Evolutionary conservation across 92 coral and sea anemone species (phyloP).

Genomic region (Heteractis magnifica): DNA sequence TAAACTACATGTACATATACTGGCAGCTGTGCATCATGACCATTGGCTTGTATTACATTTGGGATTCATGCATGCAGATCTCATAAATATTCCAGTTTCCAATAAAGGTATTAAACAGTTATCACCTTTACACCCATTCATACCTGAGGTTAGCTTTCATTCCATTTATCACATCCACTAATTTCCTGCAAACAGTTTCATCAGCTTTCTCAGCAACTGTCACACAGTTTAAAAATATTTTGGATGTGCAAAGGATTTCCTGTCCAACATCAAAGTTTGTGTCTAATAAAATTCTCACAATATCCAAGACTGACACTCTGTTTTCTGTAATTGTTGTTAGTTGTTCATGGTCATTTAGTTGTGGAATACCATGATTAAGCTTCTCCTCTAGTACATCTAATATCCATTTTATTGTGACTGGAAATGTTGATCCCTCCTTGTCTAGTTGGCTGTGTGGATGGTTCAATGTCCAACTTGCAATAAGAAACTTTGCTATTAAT

Average conservation of each 20-base stretch:
- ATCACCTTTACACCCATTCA: neutral
- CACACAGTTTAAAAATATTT: conserved; percentile 50
- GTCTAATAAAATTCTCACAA: conserved; percentile 47
- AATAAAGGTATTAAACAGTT: neutral
- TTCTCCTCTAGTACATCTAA: conserved; percentile 1
- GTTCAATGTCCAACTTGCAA: conserved; percentile 17
- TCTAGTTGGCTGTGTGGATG: neutral
- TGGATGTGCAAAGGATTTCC: conserved; percentile 46
- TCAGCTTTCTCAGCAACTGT: conserved; percentile 38
- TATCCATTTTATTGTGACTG: conserved; percentile 3
- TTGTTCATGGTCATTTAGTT: neutral
- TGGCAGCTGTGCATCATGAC: too few relatives aligned
- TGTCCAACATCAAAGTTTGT: conserved; percentile 55
- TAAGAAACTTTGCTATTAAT: conserved; percentile 67
- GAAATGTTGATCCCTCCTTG: neutral
- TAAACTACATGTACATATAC: too few relatives aligned
- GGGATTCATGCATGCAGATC: neutral
- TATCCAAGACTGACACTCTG: conserved; percentile 53
- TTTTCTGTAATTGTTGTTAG: neutral
- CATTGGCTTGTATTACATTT: too few relatives aligned
- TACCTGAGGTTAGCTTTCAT: conserved; percentile 57
- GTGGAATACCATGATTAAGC: neutral
- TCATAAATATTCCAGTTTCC: neutral
- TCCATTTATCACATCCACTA: conserved; percentile 78
- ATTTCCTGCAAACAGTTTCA: conserved; percentile 62